Base-by-base conservation (phyloP, 1,140 invertebrate genomes). In the Atta cephalotes region DNA sequence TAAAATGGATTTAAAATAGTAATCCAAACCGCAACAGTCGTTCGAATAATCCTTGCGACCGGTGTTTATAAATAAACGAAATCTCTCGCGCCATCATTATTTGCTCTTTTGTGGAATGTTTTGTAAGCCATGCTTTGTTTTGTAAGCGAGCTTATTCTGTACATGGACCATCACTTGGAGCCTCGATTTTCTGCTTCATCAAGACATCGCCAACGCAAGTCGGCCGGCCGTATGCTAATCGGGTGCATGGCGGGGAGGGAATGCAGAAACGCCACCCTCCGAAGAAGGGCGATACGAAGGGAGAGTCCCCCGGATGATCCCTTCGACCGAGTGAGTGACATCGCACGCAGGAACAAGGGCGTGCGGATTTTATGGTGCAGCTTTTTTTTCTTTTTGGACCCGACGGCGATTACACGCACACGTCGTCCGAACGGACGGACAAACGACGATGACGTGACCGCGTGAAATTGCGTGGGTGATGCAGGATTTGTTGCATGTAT, bases 121-220 rank as follows among this genome's bases (percentile, higher is more conserved):
- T 65, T 65, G 53, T n/a, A 76, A 84, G 58, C 31, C 18, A 35
- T 16, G n/a, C n/a, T n/a, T n/a, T 45, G 28, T 84, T 62, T 65
- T 65, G 21, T 31, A 25, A 62, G 12, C 51, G 14, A 81, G 39
- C 49, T 70, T 28, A 45, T 45, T 4, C 39, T 74, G 10, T 45
- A 45, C 39, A 45, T 10, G 80, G 51, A n/a, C 65, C 31, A 28
- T 39, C 28, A 25, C 78, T 70, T 56, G 28, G 78, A 56, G 25
- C 53, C 68, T 21, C 56, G 80, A 82, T 82, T 82, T 82, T 82
- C 80, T 56, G 80, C 68, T 82, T 82, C 80, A 74, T 82, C 80
- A 70, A 31, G 25, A 49, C 53, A 25, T 63, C 70, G 56, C 56
- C 68, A 74, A 62, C 68, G 80, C 80, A 51, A 76, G 25, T 56